Conservation (phyloP, 1,140 invertebrate species). For the Drosophila sp. region DNA sequence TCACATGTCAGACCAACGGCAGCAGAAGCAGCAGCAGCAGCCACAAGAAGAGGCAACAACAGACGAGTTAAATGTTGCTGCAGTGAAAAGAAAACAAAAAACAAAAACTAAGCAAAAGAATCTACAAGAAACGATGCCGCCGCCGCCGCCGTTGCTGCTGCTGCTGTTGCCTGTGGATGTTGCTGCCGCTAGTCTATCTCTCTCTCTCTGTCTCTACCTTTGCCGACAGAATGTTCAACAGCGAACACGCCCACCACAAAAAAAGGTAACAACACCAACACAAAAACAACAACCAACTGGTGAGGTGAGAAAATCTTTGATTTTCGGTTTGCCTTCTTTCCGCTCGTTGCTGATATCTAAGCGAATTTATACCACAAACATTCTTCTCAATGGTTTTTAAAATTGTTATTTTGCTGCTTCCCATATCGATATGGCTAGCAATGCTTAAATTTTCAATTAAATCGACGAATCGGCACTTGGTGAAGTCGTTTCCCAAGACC, state of each 20-base stretch:
- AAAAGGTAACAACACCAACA: constrained; percentile 49
- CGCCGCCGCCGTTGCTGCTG: constrained; percentile 15
- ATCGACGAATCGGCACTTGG: neutral
- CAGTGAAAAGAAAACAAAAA: constrained; percentile 38
- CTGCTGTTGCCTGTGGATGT: neutral
- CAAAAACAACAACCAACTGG: constrained; percentile 29
- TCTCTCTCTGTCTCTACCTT: constrained; percentile 44
- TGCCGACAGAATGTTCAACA: constrained; percentile 80
- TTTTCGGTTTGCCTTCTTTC: constrained; percentile 41
- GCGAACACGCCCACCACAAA: constrained; percentile 67
- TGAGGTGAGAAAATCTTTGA: constrained; percentile 81
- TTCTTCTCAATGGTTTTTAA: neutral
- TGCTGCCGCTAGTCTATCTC: constrained; percentile 21
- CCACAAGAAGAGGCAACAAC: constrained; percentile 58
- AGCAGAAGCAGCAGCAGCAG: constrained; percentile 40
- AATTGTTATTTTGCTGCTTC: neutral
- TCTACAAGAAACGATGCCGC: constrained; percentile 63
- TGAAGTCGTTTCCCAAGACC: neutral
- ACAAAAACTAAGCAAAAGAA: constrained; percentile 58
- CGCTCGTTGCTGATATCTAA: neutral
- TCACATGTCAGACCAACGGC: constrained; percentile 35
- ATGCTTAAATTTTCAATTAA: constrained; percentile 1
- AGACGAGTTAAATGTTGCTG: constrained; percentile 65
- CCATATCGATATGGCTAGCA: neutral
- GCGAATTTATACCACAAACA: neutral